Evolutionary conservation across 2,113 vertebrate species (phyloP), one percentile per base, ranked within the genome.

Genomic region (Holacanthus passer): DNA sequence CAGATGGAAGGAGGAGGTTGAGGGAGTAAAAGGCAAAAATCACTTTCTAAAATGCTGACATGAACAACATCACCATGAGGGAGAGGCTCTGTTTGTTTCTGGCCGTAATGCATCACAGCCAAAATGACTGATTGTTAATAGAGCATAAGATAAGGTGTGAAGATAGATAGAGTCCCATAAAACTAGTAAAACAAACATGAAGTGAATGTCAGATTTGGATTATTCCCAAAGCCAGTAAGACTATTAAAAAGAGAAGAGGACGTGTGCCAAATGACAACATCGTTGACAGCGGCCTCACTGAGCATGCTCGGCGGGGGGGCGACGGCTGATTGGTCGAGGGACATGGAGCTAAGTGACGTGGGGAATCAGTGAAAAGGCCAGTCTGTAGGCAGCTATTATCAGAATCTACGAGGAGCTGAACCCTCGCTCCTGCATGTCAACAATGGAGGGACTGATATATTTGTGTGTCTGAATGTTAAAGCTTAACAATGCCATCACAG

Each of bases 311-410:
- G 81, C n/a, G 27, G 1, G 45, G 31, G 41, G 24, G 29, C 29
- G 19, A 1, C 27, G 63, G 17, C 37, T 86, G 84, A 91, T 84
- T 89, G 87, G 87, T 62, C 73, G 29, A 88, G 19, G 11, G 58
- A 50, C 72, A 39, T 73, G 52, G 73, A 80, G 65, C 27, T 71
- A 73, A 73, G 86, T 86, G 87, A 89, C 75, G 48, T 29, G 37
- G 55, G 12, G 70, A 85, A 60, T 72, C 2, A 20, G 81, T 47
- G 48, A 65, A 83, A 83, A 77, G 72, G 75, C 63, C 65, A 22
- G 35, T 81, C 32, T 73, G 24, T 24, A 45, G 63, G 43, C 45
- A 70, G 73, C 84, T 87, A 83, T 83, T 91, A 91, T 89, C 75
- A 81, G 60, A 79, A 65, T 56, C 59, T 62, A 39, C 47, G 70